Evolutionary conservation across 1,140 invertebrate species (phyloP).

Genomic region (Stegodyphus mimosarum): DNA sequence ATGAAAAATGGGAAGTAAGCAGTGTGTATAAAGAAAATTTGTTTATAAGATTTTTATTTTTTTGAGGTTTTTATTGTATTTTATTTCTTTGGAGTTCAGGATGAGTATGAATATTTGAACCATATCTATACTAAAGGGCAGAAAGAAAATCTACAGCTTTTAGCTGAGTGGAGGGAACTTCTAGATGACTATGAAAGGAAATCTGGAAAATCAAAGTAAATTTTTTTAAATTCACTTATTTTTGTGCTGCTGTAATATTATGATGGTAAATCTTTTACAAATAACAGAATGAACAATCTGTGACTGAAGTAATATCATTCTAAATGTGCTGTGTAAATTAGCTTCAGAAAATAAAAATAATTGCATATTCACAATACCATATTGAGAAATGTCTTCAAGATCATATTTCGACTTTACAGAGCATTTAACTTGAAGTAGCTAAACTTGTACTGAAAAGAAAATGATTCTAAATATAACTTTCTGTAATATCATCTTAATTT

Average conservation of each 20-base stretch:
- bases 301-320: too few species aligned
- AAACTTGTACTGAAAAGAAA: too few species aligned
- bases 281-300: neutral
- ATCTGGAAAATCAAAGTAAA: conserved; percentile 36
- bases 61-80: neutral
- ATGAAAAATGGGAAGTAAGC: too few species aligned
- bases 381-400: too few species aligned
- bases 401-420: too few species aligned
- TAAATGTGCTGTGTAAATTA: too few species aligned
- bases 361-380: too few species aligned
- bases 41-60: neutral
- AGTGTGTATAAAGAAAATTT: neutral
- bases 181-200: conserved; percentile 75
- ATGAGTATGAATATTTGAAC: conserved; percentile 74
- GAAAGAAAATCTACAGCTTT: conserved; percentile 72
- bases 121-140: conserved; percentile 77
- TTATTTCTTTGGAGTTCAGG: conserved; percentile 48
- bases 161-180: conserved; percentile 70
- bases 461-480: too few species aligned
- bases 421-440: too few species aligned
- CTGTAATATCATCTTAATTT: too few species aligned
- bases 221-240: neutral
- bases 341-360: too few species aligned
- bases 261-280: neutral
- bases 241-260: neutral